Percentiles rank a stretch among this genome's conserved stretches.
phyloP scores from a whole-genome alignment of 1,140 invertebrate genomes.

The honey bee (Apis mellifera) region DNA sequence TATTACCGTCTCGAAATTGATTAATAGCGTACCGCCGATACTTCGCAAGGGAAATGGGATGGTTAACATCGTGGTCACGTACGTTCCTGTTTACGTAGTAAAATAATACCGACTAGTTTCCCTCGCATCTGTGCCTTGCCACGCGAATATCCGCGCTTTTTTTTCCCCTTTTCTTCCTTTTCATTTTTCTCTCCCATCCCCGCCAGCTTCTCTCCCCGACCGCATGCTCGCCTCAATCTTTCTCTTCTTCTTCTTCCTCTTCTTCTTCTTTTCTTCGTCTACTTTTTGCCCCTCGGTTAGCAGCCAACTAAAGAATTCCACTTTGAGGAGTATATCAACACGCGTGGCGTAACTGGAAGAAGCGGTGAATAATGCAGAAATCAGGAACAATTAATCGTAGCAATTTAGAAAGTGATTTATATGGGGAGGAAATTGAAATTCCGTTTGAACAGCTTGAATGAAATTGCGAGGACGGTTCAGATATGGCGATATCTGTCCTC shows the following conservation, averaged over 20 bases:
- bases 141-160: constrained; percentile 15
- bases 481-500: background rate
- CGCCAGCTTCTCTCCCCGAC: background rate
- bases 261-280: background rate
- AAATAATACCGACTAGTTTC: constrained; percentile 31
- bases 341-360: background rate
- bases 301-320: background rate
- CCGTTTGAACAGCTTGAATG: background rate
- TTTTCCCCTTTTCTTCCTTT: background rate
- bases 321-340: background rate
- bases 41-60: constrained; percentile 29
- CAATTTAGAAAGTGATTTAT: background rate
- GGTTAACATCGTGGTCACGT: constrained; percentile 48
- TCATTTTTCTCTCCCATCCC: constrained; percentile 20
- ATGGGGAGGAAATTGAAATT: no score
- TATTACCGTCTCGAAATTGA: constrained; percentile 43
- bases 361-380: background rate
- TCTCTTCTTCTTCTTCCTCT: background rate
- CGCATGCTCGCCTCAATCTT: no score
- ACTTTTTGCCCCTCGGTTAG: background rate
- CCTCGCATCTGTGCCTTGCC: background rate
- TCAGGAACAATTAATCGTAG: background rate
- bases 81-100: constrained; percentile 34
- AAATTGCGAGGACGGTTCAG: background rate
- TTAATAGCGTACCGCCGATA: constrained; percentile 39